These are phyloP conservation scores for Disparrhopalites patrizii DNA, from an alignment of 2,888 invertebrate genomes.

Conservation along the genomic window DNA sequence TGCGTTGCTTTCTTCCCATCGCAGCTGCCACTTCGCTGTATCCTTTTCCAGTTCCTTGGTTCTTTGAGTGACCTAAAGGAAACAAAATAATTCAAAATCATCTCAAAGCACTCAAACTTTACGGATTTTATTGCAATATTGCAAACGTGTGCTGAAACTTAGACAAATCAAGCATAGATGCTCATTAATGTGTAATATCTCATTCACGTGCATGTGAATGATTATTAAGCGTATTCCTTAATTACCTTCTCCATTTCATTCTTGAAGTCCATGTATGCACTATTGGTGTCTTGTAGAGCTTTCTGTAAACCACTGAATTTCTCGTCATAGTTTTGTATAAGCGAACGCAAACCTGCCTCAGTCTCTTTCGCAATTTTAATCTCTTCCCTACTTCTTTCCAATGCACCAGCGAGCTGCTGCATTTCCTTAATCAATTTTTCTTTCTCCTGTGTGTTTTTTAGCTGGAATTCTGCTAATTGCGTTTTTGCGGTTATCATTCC, in stretches of 20 bases:
- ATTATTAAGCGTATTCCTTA: neutral
- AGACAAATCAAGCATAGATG: neutral
- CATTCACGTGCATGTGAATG: neutral
- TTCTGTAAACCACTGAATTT: constrained; percentile 47
- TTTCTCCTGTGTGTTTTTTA: constrained; percentile 46
- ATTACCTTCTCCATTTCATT: constrained; percentile 45
- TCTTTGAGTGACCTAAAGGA: constrained; percentile 40
- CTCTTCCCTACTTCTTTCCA: constrained; percentile 44
- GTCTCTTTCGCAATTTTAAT: constrained; percentile 47
- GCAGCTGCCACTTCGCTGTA: constrained; percentile 42
- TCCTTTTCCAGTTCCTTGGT: constrained; percentile 47
- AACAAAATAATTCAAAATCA: neutral
- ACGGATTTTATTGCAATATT: too few relatives aligned
- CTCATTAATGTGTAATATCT: neutral
- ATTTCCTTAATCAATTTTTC: constrained; percentile 45
- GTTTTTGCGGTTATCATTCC: constrained; percentile 35
- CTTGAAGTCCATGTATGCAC: constrained; percentile 45
- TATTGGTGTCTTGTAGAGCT: constrained; percentile 46
- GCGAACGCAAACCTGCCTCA: constrained; percentile 37
- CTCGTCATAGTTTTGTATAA: constrained; percentile 46
- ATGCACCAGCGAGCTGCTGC: constrained; percentile 45
- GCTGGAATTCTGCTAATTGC: constrained; percentile 41
- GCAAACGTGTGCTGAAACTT: too few relatives aligned
- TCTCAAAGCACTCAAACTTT: too few relatives aligned
- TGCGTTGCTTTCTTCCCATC: constrained; percentile 46